phyloP scores from a whole-genome alignment of 2,113 vertebrate genomes.

The Corythoichthys haematopterus region DNA sequence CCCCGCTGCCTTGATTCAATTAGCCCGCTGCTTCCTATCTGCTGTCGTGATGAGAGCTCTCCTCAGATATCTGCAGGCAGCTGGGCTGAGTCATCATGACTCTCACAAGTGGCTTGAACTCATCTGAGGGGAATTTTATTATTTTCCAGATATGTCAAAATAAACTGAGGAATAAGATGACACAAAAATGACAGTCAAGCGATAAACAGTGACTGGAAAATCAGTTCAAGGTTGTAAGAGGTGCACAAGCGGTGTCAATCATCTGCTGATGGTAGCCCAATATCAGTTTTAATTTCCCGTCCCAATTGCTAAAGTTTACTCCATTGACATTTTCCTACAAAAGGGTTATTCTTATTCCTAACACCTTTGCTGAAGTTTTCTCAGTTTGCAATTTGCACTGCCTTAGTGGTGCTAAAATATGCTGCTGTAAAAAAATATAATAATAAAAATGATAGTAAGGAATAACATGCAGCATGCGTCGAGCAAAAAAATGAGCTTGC shows the following conservation, averaged over 20 bases:
- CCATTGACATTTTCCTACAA: no score
- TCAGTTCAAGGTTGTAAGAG: background rate
- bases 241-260: background rate
- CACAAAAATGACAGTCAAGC: background rate
- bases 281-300: no score
- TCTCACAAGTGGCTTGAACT: conserved; percentile 28
- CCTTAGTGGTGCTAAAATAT: no score
- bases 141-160: background rate
- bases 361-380: no score
- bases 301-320: no score
- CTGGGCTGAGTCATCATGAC: conserved; percentile 41
- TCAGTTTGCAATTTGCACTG: no score
- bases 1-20: conserved; percentile 50
- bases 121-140: background rate
- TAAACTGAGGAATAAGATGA: background rate
- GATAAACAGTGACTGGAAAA: background rate
- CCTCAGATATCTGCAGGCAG: conserved; percentile 39
- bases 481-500: no score
- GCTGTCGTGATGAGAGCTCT: conserved; percentile 50
- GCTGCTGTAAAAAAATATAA: no score
- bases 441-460: no score
- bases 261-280: no score
- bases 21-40: conserved; percentile 47
- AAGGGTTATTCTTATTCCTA: no score
- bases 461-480: no score